Base-by-base conservation (phyloP, 2,888 invertebrate species). In the Macrosoma leucophasiata region DNA sequence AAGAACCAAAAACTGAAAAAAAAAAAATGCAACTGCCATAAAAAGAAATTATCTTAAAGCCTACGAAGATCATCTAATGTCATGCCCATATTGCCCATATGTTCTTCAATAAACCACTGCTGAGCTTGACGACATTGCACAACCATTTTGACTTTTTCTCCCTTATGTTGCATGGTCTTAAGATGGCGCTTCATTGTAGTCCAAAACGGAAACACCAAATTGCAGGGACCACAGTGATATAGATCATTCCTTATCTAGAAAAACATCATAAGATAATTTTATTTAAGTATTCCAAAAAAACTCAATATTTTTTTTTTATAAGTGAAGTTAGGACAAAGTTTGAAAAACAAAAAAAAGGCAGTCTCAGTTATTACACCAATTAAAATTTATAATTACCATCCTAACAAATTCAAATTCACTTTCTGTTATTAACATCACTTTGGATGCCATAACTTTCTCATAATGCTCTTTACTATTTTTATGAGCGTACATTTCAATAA, bases 171-270 rank as follows among this genome's bases (percentile, higher is more conserved):
- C 10, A 18, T 28, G 17, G 41, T 48, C 2, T 25, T 31, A 0
- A 63, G 21, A 33, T 64, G 64, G 12, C 37, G 49, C 1, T 46
- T 23, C 21, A 72, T 32, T 1, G 36, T 28, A 11, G 60, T 56
- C 52, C 62, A 62, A 36, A 43, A 66, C 1, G 74, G 64, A 13
- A 61, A 43, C 1, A 52, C 42, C 21, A 46, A 27, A 27, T 75
- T 75, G 48, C 77, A 78, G 17, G 46, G 43, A 1, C 65, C 74
- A 38, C 77, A 78, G 34, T 77, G 76, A 37, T 58, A 77, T 0
- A 69, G 39, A 25, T 62, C 57, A n/a, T n/a, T n/a, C n/a, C n/a
- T n/a, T n/a, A n/a, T n/a, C n/a, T n/a, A n/a, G n/a, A n/a, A n/a
- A n/a, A n/a, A n/a, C n/a, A n/a, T n/a, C n/a, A n/a, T n/a, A n/a